A percentile compares a stretch with the other conserved stretches of the same genome.
Evolutionary conservation across 1,140 invertebrate species (phyloP).

Genomic region (Drosophila suzukii): DNA sequence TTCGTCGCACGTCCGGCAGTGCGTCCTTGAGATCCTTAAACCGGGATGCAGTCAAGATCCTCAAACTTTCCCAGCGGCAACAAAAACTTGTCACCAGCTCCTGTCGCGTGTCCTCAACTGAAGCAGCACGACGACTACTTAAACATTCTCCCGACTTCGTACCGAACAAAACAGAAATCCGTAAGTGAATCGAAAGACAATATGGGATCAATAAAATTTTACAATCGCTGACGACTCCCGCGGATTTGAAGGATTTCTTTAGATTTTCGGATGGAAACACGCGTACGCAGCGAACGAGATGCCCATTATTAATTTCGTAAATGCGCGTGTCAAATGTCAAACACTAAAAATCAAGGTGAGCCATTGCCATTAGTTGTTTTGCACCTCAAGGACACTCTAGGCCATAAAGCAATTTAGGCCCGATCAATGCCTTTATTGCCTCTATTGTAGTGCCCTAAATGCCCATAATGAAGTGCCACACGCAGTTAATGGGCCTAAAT

Average conservation of each 20-base stretch:
- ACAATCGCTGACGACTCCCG: slow-evolving; percentile 66
- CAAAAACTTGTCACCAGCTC: slow-evolving; percentile 77
- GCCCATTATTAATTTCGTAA: slow-evolving; percentile 77
- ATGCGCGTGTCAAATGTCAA: slow-evolving; percentile 79
- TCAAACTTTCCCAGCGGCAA: slow-evolving; percentile 32
- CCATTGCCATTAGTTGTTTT: slow-evolving; percentile 46
- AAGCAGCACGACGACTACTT: slow-evolving; percentile 79
- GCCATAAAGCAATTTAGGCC: slow-evolving; percentile 57
- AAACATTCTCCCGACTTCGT: slow-evolving; percentile 51
- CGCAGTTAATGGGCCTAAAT: slow-evolving; percentile 72
- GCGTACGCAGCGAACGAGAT: slow-evolving; percentile 34
- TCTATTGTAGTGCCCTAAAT: slow-evolving; percentile 67
- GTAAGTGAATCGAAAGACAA: slow-evolving; percentile 58
- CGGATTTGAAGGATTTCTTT: slow-evolving; percentile 52
- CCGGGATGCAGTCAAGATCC: neutral
- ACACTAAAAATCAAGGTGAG: slow-evolving; percentile 76
- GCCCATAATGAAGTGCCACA: slow-evolving; percentile 83
- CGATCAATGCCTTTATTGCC: slow-evolving; percentile 63
- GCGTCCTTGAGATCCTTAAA: slow-evolving; percentile 46
- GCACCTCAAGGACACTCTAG: slow-evolving; percentile 50
- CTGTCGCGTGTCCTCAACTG: slow-evolving; percentile 81
- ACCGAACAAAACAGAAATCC: slow-evolving; percentile 39
- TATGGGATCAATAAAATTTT: slow-evolving; percentile 73
- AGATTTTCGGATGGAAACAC: slow-evolving; percentile 32
- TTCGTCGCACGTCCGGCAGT: slow-evolving; percentile 22